A percentile compares a stretch with the other conserved stretches of the same genome.
Conservation (phyloP, 2,797 vertebrate species). For the Botia kubotai region DNA sequence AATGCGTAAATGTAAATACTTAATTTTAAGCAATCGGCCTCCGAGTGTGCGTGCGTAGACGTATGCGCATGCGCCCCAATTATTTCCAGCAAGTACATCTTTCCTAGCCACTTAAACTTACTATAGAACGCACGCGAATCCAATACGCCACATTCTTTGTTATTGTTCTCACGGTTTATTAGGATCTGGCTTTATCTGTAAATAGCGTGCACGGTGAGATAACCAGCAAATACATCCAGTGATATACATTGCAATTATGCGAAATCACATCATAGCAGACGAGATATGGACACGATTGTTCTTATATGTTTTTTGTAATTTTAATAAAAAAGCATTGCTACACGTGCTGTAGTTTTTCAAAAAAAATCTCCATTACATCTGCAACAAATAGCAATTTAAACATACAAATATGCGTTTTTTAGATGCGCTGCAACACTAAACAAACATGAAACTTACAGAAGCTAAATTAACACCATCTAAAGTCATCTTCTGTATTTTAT, state of each 20-base stretch:
- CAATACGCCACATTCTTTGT: slow-evolving; percentile 12
- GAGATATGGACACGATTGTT: not conserved
- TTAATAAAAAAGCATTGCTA: not conserved
- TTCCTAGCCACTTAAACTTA: slow-evolving; percentile 43
- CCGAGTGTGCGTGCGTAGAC: slow-evolving; percentile 47
- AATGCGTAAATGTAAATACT: too few relatives aligned
- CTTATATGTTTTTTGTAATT: not conserved
- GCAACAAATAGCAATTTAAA: not conserved
- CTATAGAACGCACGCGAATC: slow-evolving; percentile 45
- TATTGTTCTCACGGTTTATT: not conserved
- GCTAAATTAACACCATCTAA: not conserved
- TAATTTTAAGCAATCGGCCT: slow-evolving; percentile 43
- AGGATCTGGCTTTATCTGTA: not conserved
- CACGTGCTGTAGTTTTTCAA: not conserved
- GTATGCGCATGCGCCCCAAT: slow-evolving; percentile 19
- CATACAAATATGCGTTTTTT: not conserved
- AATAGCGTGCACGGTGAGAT: not conserved
- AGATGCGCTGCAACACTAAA: not conserved
- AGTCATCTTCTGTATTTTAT: not conserved
- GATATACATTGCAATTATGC: slow-evolving; percentile 33
- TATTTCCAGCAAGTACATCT: slow-evolving; percentile 38
- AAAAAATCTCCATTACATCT: not conserved
- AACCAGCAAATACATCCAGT: slow-evolving; percentile 1
- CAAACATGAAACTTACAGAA: not conserved
- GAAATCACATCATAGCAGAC: not conserved